phyloP scores from a whole-genome alignment of 2,888 invertebrate species.

The Caenorhabditis doughertyi region DNA sequence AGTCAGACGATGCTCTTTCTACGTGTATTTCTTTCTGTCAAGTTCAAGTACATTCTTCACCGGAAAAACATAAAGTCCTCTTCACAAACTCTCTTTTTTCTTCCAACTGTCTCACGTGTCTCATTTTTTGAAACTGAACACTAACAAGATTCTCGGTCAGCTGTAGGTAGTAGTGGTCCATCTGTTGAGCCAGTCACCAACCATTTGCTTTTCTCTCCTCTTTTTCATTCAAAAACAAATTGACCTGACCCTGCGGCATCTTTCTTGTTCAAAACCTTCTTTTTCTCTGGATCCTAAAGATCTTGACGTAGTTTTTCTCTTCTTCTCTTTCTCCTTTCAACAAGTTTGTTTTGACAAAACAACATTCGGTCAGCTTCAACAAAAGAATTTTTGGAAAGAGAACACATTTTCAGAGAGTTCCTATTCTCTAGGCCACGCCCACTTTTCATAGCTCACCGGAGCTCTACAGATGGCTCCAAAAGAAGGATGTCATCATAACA shows the following conservation, averaged over 20 bases:
- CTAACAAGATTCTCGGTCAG: conserved; percentile 35
- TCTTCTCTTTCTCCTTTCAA: conserved; percentile 13
- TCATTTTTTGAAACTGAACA: conserved; percentile 4
- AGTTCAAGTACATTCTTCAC: conserved; percentile 4
- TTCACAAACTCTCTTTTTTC: not conserved
- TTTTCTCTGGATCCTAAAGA: not conserved
- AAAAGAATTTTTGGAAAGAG: not conserved
- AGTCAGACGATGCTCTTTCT: not conserved
- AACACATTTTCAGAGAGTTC: conserved; percentile 27
- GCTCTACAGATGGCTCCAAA: not conserved
- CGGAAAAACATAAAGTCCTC: conserved; percentile 8
- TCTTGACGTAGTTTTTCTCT: conserved; percentile 17
- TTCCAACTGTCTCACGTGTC: conserved; percentile 4
- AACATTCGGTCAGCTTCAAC: conserved; percentile 40
- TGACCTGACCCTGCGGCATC: conserved; percentile 21
- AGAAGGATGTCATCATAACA: not conserved
- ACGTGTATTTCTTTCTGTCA: not conserved
- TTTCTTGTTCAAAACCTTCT: conserved; percentile 8
- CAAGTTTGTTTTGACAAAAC: conserved; percentile 61
- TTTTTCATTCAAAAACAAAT: conserved; percentile 24
- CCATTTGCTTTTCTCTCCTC: conserved; percentile 1
- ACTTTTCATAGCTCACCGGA: conserved; percentile 14
- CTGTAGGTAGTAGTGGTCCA: conserved; percentile 20
- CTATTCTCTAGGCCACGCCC: not conserved
- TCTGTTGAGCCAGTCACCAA: not conserved